Percentiles rank a stretch among this genome's conserved stretches.
Evolutionary conservation across 2,888 invertebrate genomes (phyloP).

Genomic region (Drosophila neotestacea): DNA sequence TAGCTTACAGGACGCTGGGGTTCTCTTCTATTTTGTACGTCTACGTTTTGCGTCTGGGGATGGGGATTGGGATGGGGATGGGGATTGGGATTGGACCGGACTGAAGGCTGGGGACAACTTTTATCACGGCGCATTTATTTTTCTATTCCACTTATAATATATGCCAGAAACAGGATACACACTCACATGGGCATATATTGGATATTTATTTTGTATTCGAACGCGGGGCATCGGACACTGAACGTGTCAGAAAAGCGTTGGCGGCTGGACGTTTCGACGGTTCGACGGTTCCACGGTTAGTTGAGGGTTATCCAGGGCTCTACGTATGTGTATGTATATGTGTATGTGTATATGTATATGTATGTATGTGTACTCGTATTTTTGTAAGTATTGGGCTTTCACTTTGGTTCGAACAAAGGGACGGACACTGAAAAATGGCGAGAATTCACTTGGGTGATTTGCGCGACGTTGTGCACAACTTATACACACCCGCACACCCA

Average conservation of each 20-base stretch:
- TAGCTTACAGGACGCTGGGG: conserved; percentile 45
- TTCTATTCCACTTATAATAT: conserved; percentile 83
- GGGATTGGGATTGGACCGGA: conserved; percentile 14
- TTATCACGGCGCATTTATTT: conserved; percentile 83
- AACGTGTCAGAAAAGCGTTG: conserved; percentile 65
- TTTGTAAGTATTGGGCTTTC: conserved; percentile 61
- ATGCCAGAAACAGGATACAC: conserved; percentile 84
- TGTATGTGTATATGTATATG: conserved; percentile 20
- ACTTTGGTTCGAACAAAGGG: conserved; percentile 71
- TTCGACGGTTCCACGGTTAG: conserved; percentile 32
- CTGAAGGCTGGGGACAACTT: conserved; percentile 64
- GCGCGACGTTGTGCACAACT: conserved; percentile 65
- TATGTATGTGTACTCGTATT: conserved; percentile 28
- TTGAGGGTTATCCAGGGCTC: conserved; percentile 57
- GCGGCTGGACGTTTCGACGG: conserved; percentile 53
- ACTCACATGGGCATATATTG: conserved; percentile 76
- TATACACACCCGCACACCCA: conserved; percentile 16
- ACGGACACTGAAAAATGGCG: conserved; percentile 81
- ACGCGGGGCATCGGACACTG: conserved; percentile 71
- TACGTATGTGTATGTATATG: conserved; percentile 1
- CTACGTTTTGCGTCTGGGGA: conserved; percentile 30
- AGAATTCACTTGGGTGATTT: conserved; percentile 80
- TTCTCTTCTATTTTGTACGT: conserved; percentile 13
- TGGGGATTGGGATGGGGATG: conserved; percentile 10
- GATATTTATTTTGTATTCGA: conserved; percentile 83